Conservation (phyloP, 2,888 invertebrate genomes). For the Tanytarsus gracilentus region DNA sequence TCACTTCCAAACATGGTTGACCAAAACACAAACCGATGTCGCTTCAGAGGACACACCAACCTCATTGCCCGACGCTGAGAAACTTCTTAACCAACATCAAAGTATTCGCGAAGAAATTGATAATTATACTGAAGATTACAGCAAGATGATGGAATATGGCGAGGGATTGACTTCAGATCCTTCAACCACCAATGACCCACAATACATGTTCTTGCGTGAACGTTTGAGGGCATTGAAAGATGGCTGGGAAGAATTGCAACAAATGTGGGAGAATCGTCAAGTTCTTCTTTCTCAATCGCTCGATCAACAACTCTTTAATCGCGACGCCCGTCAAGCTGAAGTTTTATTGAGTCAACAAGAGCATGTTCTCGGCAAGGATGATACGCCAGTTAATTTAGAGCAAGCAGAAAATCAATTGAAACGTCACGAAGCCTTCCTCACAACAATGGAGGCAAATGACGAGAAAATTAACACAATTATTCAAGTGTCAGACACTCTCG, state of each 20-base stretch:
- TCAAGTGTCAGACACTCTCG: conserved; percentile 83
- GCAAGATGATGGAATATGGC: conserved; percentile 99
- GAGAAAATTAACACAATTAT: conserved; percentile 97
- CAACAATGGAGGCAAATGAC: conserved; percentile 99
- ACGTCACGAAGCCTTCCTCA: conserved; percentile 96
- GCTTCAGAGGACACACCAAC: conserved; percentile 94
- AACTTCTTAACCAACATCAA: conserved; percentile 92
- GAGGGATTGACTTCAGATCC: conserved; percentile 85
- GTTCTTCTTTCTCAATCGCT: conserved; percentile 88
- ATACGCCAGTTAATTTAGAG: conserved; percentile 88
- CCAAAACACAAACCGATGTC: conserved; percentile 98
- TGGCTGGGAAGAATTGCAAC: conserved; percentile 97
- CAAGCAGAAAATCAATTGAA: conserved; percentile 96
- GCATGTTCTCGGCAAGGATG: conserved; percentile 92
- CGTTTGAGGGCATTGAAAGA: conserved; percentile 95
- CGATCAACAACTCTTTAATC: conserved; percentile 88
- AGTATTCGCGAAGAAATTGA: conserved; percentile 98
- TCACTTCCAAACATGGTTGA: conserved; percentile 99
- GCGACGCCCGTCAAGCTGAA: conserved; percentile 96
- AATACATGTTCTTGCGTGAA: conserved; percentile 99
- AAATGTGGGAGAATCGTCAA: conserved; percentile 99
- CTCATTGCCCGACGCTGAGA: conserved; percentile 91
- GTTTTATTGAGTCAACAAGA: conserved; percentile 97
- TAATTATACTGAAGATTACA: conserved; percentile 96
- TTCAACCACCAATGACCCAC: conserved; percentile 87